A percentile compares a stretch with the other conserved stretches of the same genome.
phyloP scores from a whole-genome alignment of 2,113 vertebrate genomes.

The Brachypodius melanocephalos region DNA sequence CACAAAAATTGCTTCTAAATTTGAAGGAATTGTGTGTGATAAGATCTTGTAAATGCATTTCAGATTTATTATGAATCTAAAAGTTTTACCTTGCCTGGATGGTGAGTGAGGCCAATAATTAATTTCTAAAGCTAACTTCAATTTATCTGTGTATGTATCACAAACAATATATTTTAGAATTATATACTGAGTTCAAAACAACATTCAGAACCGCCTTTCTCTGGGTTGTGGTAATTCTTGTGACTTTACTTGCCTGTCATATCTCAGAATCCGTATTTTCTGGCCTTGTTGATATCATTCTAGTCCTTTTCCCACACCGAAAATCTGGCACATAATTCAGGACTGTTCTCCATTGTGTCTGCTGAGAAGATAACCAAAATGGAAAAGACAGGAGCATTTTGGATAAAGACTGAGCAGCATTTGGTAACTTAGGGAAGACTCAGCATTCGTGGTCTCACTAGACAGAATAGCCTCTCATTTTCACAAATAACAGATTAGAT shows the following conservation, averaged over 20 bases:
- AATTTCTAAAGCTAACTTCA: neutral
- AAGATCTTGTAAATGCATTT: slow-evolving; percentile 39
- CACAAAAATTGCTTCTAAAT: slow-evolving; percentile 22
- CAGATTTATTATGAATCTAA: slow-evolving; percentile 27
- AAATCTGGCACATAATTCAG: neutral
- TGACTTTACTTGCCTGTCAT: neutral
- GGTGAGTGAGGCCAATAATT: neutral
- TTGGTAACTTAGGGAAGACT: neutral
- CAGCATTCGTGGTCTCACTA: rapidly evolving
- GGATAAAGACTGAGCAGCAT: neutral
- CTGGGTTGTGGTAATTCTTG: neutral
- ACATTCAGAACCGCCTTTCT: neutral
- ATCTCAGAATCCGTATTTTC: neutral
- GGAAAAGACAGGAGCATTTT: neutral
- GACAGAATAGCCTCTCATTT: neutral
- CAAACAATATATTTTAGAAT: neutral
- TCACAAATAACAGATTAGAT: neutral
- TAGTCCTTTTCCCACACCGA: neutral
- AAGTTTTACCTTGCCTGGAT: slow-evolving; percentile 22
- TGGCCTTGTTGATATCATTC: neutral
- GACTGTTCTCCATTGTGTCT: neutral
- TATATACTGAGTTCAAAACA: neutral
- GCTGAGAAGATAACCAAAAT: neutral
- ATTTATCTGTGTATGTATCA: neutral
- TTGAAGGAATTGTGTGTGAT: slow-evolving; percentile 10